Evolutionary conservation across 2,888 invertebrate species (phyloP), one percentile per base, ranked within the genome.

Genomic region (Drosophila kokeensis): DNA sequence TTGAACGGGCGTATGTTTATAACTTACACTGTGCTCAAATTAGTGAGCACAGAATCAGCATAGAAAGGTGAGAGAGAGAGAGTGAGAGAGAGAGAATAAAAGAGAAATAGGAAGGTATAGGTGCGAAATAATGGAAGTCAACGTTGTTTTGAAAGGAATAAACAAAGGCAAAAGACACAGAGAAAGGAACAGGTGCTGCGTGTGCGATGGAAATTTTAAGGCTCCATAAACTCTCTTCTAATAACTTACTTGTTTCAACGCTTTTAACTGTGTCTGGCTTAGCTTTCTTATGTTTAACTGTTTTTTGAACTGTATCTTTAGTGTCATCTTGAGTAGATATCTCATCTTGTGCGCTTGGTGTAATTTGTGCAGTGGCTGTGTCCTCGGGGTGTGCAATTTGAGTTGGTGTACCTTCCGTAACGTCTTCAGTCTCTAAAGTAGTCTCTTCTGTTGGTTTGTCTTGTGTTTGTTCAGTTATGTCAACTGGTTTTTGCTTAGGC

Each of bases 361-460:
- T 90, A 91, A 94, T 94, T 89, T 94, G 94, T 86, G 91, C 91
- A 79, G 91, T 91, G 87, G 91, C 89, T 85, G 91, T 91, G 89
- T 92, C 91, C 89, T 90, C 91, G 85, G 90, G 88, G 84, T 92
- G 92, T 81, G 82, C 86, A 73, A 81, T 76, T 80, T 86, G 81
- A 63, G 69, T 86, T 69, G 85, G 78, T 86, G 82, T 79, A 71
- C 72, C 80, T 74, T 79, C 82, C 61, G 72, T 73, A 70, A 73
- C 74, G 82, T 87, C 77, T 72, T 81, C 34, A 54, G 79, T 88
- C 69, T 81, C 81, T 74, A 79, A 69, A 15, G 32, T 40, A 62
- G 81, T 87, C 76, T 82, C 85, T 74, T 84, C 84, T 73, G 90
- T 91, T 13, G 68, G 83, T 82, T 82, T 89, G 78, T 81, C 79